Evolutionary conservation across 92 coral and sea anemone species (phyloP), one percentile per base, ranked within the genome.

Genomic region (Epizoanthus scotinus): DNA sequence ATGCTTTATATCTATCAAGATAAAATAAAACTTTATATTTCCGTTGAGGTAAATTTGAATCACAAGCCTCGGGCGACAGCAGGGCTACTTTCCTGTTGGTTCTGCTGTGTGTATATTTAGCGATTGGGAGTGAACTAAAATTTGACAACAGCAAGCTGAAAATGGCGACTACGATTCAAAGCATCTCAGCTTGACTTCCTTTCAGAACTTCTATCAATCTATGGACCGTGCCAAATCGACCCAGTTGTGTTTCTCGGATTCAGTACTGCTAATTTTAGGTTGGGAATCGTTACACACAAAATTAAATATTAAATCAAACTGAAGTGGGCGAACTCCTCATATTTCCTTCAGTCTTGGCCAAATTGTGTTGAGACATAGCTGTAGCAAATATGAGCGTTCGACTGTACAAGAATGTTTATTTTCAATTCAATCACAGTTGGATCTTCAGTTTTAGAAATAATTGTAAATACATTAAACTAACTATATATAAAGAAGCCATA

Each of bases 81-180:
- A 31, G 18, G 6, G 14, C 20, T 29, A 53, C 20, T 53, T 52
- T 53, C 60, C 26, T 19, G 24, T 21, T 59, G 8, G 13, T 14
- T 2, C 26, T 19, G 24, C 13, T 59, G 8, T 14, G 3, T 5
- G 3, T 27, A 59, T 7, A 20, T 13, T n/a, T 52, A 38, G 26
- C 22, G 13, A 25, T 42, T 8, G 52, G 24, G 31, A 26, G 21
- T 54, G n/a, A 57, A 55, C 20, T 31, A 69, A 71, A 71, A 71
- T 22, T 62, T 27, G 6, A 8, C 17, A 59, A 25, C 60, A 14
- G 34, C n/a, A n/a, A n/a, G n/a, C 20, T 36, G 14, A 75, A 58
- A 59, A 75, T 75, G 81, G 81, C 81, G 81, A 67, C 81, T 36
- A 24, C 24, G 3, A 12, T 9, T 53, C 54, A 60, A 59, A 74